A percentile compares a stretch with the other conserved stretches of the same genome.
phyloP scores from a whole-genome alignment of 2,797 vertebrate species.

The Tympanoctomys barrerae region DNA sequence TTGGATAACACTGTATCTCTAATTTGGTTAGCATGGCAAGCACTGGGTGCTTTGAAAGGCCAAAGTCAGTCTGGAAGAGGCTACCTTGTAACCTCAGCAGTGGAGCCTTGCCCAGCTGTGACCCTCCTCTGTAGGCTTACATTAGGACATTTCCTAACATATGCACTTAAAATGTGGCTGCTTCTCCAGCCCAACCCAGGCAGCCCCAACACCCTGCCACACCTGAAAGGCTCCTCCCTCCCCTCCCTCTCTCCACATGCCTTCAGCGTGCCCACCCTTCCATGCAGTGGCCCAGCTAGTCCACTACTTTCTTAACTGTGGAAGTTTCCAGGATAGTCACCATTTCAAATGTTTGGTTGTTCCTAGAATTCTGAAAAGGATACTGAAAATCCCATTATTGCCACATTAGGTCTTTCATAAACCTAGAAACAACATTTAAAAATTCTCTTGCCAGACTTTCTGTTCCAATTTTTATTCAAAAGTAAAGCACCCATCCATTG shows the following conservation, averaged over 20 bases:
- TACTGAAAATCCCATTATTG: conserved; percentile 4
- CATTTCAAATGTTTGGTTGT: background rate
- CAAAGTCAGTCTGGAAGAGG: background rate
- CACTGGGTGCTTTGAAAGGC: background rate
- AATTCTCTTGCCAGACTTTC: background rate
- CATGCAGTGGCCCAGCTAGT: background rate
- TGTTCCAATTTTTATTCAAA: conserved; percentile 35
- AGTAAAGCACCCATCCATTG: background rate
- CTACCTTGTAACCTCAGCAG: background rate
- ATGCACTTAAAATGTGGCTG: background rate
- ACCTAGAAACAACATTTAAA: conserved; percentile 29
- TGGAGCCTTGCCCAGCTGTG: background rate
- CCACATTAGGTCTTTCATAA: background rate
- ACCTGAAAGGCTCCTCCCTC: background rate
- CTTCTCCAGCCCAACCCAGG: background rate
- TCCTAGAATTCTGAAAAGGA: conserved; percentile 21
- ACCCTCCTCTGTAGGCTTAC: background rate
- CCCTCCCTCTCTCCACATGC: background rate
- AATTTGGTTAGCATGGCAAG: background rate
- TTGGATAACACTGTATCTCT: background rate
- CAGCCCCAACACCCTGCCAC: background rate
- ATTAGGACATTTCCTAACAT: background rate
- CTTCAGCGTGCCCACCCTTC: background rate
- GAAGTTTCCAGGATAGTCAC: background rate
- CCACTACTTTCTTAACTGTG: background rate